Evolutionary conservation across 2,113 vertebrate genomes (phyloP).

Genomic region (Eolophus roseicapilla): DNA sequence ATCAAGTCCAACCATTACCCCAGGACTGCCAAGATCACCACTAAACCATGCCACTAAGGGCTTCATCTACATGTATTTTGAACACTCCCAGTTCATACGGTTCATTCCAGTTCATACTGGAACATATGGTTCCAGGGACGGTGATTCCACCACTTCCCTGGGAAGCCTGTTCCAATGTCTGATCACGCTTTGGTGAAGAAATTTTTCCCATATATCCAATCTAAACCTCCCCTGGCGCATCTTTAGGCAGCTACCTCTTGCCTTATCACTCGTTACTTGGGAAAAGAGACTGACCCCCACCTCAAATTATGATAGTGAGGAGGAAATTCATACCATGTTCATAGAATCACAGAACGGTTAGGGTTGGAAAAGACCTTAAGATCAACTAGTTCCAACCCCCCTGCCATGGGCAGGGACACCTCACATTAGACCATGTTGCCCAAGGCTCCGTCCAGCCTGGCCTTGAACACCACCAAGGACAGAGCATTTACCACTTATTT

Average conservation of each 20-base stretch:
- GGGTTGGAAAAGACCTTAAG: no score
- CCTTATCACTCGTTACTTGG: not conserved
- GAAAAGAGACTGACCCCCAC: not conserved
- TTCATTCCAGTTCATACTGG: not conserved
- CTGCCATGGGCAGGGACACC: no score
- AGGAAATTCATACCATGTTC: not conserved
- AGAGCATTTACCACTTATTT: no score
- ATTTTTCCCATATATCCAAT: not conserved
- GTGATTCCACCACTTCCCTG: not conserved
- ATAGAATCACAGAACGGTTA: no score
- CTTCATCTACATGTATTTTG: not conserved
- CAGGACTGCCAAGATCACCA: not conserved
- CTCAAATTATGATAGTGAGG: not conserved
- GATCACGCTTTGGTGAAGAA: not conserved
- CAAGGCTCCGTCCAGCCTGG: no score
- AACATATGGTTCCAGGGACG: no score
- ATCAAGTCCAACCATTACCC: not conserved
- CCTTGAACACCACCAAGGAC: no score
- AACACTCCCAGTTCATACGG: not conserved
- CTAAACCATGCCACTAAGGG: not conserved
- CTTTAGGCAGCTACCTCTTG: not conserved
- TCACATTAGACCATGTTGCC: no score
- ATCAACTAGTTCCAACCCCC: no score
- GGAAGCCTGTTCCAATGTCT: not conserved
- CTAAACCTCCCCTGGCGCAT: not conserved